phyloP scores from a whole-genome alignment of 92 coral and sea anemone genomes.

The Blastomussa wellsi region DNA sequence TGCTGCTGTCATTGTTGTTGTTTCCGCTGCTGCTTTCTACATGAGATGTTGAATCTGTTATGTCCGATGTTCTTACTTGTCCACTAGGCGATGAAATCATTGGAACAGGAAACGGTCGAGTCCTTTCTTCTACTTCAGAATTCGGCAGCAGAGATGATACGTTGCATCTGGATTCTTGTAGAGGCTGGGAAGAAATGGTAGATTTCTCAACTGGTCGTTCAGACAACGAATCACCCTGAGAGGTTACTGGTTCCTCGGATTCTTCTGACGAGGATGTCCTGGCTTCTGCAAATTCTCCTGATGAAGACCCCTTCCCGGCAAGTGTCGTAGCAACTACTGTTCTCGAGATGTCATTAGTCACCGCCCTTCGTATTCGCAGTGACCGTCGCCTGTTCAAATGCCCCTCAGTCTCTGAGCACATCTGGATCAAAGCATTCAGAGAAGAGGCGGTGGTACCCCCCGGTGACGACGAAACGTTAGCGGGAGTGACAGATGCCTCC shows the following conservation, averaged over 20 bases:
- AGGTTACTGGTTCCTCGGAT: background rate
- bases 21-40: background rate
- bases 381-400: background rate
- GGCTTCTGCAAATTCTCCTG: background rate
- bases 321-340: background rate
- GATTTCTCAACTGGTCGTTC: background rate
- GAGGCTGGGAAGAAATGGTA: background rate
- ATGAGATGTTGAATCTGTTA: background rate
- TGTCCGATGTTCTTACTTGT: background rate
- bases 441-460: constrained; percentile 7
- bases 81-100: background rate
- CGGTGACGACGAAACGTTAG: background rate
- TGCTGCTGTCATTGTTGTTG: background rate
- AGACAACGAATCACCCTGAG: background rate
- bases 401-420: constrained; percentile 18
- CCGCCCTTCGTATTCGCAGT: background rate
- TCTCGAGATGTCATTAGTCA: background rate
- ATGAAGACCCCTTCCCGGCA: background rate
- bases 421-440: constrained; percentile 23
- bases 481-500: background rate
- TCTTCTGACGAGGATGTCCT: background rate
- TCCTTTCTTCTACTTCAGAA: background rate
- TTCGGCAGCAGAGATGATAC: background rate
- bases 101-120: background rate
- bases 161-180: background rate